Conservation (phyloP, 2,113 vertebrate species). For the Reinhardtius hippoglossoides region DNA sequence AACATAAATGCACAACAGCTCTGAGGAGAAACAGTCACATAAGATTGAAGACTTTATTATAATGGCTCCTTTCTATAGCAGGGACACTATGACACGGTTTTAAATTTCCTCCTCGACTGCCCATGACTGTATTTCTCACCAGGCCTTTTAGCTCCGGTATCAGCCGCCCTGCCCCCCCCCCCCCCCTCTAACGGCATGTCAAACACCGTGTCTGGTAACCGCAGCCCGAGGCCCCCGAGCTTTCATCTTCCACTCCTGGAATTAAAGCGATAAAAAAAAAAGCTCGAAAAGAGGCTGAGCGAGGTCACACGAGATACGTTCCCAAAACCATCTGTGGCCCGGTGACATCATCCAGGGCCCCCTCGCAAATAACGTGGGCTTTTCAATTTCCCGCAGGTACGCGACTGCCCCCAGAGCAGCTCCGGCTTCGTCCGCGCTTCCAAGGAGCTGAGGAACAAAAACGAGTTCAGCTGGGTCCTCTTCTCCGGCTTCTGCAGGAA, state of each 20-base stretch:
- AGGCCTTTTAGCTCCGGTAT: constrained; percentile 27
- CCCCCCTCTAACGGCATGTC: constrained; percentile 2
- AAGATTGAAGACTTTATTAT: background rate
- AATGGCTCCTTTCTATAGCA: background rate
- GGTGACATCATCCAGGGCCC: accelerated
- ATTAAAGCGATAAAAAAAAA: constrained; percentile 34
- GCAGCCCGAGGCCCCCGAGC: constrained; percentile 26
- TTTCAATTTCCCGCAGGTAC: constrained; percentile 76
- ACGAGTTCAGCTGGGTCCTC: constrained; percentile 83
- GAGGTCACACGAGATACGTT: constrained; percentile 33
- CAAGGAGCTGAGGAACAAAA: constrained; percentile 85
- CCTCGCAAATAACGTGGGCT: constrained; percentile 2
- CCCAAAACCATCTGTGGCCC: background rate
- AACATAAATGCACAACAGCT: background rate
- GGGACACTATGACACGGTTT: background rate
- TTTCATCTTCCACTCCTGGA: constrained; percentile 56
- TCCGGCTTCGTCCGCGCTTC: constrained; percentile 79
- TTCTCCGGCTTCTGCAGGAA: constrained; percentile 92
- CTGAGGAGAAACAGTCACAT: background rate
- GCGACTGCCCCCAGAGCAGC: constrained; percentile 84
- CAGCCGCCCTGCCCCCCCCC: background rate
- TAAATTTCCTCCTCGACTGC: background rate
- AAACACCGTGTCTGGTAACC: constrained; percentile 45
- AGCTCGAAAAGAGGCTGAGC: constrained; percentile 18
- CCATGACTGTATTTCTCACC: constrained; percentile 29